Evolutionary conservation across 1,140 invertebrate genomes (phyloP).

Genomic region (Hestina assimilis): DNA sequence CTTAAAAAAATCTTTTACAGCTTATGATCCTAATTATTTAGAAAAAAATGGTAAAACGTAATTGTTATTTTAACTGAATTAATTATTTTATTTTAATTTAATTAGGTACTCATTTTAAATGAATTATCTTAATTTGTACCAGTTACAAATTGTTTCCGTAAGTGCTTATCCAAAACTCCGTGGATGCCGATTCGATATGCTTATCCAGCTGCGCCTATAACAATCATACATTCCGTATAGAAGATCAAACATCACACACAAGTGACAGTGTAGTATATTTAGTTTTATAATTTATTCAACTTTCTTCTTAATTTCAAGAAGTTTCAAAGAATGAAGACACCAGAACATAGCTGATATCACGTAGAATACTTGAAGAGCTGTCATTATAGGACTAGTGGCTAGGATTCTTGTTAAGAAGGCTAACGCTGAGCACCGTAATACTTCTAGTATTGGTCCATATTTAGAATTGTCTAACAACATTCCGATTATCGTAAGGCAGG

Average conservation of each 20-base stretch:
- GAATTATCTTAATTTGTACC: no score
- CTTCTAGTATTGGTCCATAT: slow-evolving; percentile 77
- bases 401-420: slow-evolving; percentile 63
- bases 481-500: slow-evolving; percentile 83
- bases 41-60: no score
- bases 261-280: neutral
- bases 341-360: slow-evolving; percentile 70
- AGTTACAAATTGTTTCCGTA: no score
- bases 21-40: no score
- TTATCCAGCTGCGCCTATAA: neutral
- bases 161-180: no score
- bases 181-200: no score
- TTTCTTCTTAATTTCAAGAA: slow-evolving; percentile 59
- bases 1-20: no score
- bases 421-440: slow-evolving; percentile 78
- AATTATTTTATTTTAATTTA: no score
- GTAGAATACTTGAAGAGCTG: slow-evolving; percentile 59
- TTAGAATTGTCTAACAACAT: slow-evolving; percentile 83
- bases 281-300: slow-evolving; percentile 8
- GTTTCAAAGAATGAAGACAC: slow-evolving; percentile 62
- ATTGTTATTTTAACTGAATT: no score
- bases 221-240: neutral
- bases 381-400: slow-evolving; percentile 42
- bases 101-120: no score
- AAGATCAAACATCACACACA: neutral